A percentile compares a stretch with the other conserved stretches of the same genome.
phyloP scores from a whole-genome alignment of 92 coral and sea anemone genomes.

The Nematostella vectensis region DNA sequence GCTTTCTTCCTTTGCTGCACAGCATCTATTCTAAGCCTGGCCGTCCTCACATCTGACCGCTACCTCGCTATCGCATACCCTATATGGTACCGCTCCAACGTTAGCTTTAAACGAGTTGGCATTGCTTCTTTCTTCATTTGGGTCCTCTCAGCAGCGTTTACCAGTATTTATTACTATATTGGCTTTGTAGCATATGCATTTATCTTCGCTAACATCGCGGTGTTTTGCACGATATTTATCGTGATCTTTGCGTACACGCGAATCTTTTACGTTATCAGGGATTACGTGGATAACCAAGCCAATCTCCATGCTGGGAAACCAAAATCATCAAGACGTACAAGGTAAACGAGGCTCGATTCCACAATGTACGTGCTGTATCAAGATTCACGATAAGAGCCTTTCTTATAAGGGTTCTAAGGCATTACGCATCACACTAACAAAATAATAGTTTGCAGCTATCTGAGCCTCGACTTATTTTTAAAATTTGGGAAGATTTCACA shows the following conservation, averaged over 20 bases:
- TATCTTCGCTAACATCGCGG: conserved; percentile 58
- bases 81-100: conserved; percentile 44
- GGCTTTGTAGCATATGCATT: conserved; percentile 54
- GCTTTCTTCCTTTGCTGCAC: conserved; percentile 48
- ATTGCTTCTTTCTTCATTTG: conserved; percentile 23
- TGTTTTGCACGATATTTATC: conserved; percentile 56
- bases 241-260: conserved; percentile 63
- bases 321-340: too few species aligned
- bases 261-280: conserved; percentile 50
- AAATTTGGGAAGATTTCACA: too few species aligned
- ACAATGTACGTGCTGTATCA: too few species aligned
- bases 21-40: conserved; percentile 48
- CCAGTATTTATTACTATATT: conserved; percentile 30
- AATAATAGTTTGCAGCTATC: too few species aligned
- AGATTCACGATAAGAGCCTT: too few species aligned
- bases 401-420: too few species aligned
- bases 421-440: too few species aligned
- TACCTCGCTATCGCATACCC: conserved; percentile 51
- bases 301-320: too few species aligned
- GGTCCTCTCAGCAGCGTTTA: conserved; percentile 20
- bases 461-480: too few species aligned
- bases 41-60: conserved; percentile 49
- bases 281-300: too few species aligned
- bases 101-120: conserved; percentile 34
- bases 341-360: too few species aligned